Base-by-base conservation (phyloP, 2,888 invertebrate species). In the Rhogogaster chlorosoma region DNA sequence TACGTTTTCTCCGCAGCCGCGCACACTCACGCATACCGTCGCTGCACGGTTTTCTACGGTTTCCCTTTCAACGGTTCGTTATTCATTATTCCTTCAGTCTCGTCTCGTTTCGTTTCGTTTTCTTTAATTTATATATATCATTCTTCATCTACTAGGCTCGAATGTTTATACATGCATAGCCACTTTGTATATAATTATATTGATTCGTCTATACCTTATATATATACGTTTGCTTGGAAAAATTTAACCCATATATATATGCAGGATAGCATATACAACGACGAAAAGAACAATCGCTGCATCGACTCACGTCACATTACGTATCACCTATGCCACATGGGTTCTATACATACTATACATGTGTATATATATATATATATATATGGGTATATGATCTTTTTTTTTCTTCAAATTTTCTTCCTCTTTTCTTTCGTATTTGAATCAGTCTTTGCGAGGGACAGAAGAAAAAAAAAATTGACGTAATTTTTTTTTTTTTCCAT, bases 11-110 rank as follows among this genome's bases (percentile, higher is more conserved):
- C 45, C 73, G 73, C 22, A 22, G n/a, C 18, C 73, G 73, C 38
- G n/a, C 42, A 45, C 73, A 73, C 73, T 26, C 42, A 73, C 73
- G 73, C 73, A 73, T 73, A 42, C 22, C 22, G 42, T 42, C 73
- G 26, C 45, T 73, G 22, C 42, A 73, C 73, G 73, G 45, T 73
- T 73, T 73, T 26, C 42, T 38, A 73, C 73, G 73, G 73, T 73
- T 73, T 73, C 73, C 73, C 12, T 42, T 42, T 73, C 38, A 73
- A 22, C n/a, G 12, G 29, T 67, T 32, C 18, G 32, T 67, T 67
- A n/a, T n/a, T n/a, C n/a, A n/a, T n/a, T n/a, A n/a, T n/a, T 67
- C 29, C 6, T 67, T 67, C 12, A 10, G 3, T 61, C 12, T 10
- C 67, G 12, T 67, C 4, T 29, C 67, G 67, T 67, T 67, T 67